Conservation (phyloP, 1,140 invertebrate species). For the Arctopsyche grandis region DNA sequence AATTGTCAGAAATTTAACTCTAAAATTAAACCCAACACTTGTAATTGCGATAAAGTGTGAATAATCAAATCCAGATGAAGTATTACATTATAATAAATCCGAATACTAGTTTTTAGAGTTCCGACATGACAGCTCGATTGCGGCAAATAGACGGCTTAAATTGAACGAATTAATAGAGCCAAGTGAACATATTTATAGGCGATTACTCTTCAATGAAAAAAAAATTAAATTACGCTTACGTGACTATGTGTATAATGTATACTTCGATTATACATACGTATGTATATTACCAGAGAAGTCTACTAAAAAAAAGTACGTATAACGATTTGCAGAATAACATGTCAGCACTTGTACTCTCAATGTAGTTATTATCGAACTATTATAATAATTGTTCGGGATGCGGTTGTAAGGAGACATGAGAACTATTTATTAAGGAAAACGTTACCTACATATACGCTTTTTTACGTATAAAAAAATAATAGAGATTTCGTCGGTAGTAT, state of each 20-base stretch:
- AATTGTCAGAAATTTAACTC: no score
- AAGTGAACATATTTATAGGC: conserved; percentile 37
- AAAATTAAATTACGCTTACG: conserved; percentile 18
- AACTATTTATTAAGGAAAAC: conserved; percentile 31
- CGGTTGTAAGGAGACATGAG: conserved; percentile 11
- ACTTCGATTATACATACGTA: background rate
- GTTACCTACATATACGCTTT: background rate
- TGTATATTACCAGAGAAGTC: background rate
- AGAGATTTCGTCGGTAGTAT: conserved; percentile 15
- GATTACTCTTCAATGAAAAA: conserved; percentile 27
- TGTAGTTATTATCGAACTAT: conserved; percentile 22
- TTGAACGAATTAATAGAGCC: conserved; percentile 31
- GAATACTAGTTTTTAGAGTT: background rate
- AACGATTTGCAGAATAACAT: conserved; percentile 21
- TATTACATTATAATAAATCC: no score
- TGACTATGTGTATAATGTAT: background rate
- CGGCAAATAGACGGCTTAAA: conserved; percentile 21
- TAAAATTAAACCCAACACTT: no score
- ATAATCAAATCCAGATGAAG: no score
- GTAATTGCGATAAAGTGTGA: no score
- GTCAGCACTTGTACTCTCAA: conserved; percentile 15
- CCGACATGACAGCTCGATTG: conserved; percentile 27
- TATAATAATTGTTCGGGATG: conserved; percentile 27
- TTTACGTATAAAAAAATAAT: conserved; percentile 12
- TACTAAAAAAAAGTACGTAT: background rate